A percentile compares a stretch with the other conserved stretches of the same genome.
These are phyloP conservation scores for Sinelater perroti DNA, from an alignment of 2,888 invertebrate species.

Conservation along the genomic window DNA sequence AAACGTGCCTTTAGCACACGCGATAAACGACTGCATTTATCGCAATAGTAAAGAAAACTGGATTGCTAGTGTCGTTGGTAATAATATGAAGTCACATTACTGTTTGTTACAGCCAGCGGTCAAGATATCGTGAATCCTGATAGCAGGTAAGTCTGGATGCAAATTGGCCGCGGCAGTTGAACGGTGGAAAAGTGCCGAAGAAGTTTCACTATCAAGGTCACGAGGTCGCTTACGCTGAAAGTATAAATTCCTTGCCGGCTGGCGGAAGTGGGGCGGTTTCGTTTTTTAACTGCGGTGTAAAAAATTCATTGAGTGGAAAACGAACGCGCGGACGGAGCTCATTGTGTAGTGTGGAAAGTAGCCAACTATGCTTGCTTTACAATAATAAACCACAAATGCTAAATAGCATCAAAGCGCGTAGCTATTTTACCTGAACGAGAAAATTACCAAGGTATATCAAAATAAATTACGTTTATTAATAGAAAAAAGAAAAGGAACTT, in stretches of 20 bases:
- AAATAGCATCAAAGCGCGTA: too few species aligned
- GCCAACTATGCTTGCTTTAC: too few species aligned
- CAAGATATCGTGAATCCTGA: too few species aligned
- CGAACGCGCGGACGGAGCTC: background rate
- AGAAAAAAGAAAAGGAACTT: too few species aligned
- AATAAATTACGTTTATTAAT: too few species aligned
- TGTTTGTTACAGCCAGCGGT: background rate
- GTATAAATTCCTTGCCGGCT: slow-evolving; percentile 15
- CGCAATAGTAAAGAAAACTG: too few species aligned
- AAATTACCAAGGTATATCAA: too few species aligned
- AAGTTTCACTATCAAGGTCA: slow-evolving; percentile 31
- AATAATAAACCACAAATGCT: too few species aligned
- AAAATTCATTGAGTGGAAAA: slow-evolving; percentile 9
- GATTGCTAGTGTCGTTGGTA: too few species aligned
- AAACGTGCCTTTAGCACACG: slow-evolving; percentile 6
- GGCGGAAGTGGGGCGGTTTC: slow-evolving; percentile 23
- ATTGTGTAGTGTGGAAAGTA: background rate
- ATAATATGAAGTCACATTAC: too few species aligned
- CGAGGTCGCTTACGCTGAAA: slow-evolving; percentile 17
- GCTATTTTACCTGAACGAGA: too few species aligned
- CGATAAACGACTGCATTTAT: slow-evolving; percentile 3
- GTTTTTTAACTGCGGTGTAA: slow-evolving; percentile 7
- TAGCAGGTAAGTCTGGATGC: background rate
- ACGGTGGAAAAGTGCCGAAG: slow-evolving; percentile 10
- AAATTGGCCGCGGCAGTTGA: slow-evolving; percentile 9